Evolutionary conservation across 1,140 invertebrate genomes (phyloP), one percentile per base, ranked within the genome.

Genomic region (Drosophila pseudoananassae): DNA sequence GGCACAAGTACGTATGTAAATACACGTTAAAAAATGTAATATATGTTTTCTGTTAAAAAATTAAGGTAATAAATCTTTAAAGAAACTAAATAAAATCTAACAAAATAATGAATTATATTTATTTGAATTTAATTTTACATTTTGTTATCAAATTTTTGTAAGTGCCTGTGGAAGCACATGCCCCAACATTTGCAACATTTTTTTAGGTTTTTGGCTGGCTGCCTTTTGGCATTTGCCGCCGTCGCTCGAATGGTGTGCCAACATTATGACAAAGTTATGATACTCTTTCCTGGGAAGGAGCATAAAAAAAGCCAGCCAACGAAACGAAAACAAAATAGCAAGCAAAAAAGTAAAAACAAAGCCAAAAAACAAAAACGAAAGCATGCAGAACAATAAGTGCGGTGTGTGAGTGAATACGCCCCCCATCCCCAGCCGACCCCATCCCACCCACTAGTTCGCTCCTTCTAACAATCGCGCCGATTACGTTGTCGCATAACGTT

Each of bases 261-360:
- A 84, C 83, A 84, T 77, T 85, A 84, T 84, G 81, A 85, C 77
- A 84, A 84, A 74, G 78, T 85, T 77, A 87, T 84, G 82, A 84
- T 76, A 87, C 81, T 84, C 81, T 87, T 84, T 85, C 63, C 82
- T 77, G 71, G 61, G 72, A 83, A 80, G 76, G 81, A 61, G 64
- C 36, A 82, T 72, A 55, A 72, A 60, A 38, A 55, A 38, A 55
- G 49, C 17, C n/a, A 36, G 46, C 56, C 52, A 61, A 59, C 38
- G 25, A 54, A 61, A 49, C 33, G 31, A 58, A 43, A 70, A 46
- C 52, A 46, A 46, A 52, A 40, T 23, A 17, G 55, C 58, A 76
- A 29, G 59, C 43, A 77, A 54, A 61, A 53, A 36, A 36, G 55
- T 46, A 53, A 76, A 63, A 69, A 29, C 27, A 56, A 50, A 51